phyloP scores from a whole-genome alignment of 2,888 invertebrate species.

The Megamerina dolium region DNA sequence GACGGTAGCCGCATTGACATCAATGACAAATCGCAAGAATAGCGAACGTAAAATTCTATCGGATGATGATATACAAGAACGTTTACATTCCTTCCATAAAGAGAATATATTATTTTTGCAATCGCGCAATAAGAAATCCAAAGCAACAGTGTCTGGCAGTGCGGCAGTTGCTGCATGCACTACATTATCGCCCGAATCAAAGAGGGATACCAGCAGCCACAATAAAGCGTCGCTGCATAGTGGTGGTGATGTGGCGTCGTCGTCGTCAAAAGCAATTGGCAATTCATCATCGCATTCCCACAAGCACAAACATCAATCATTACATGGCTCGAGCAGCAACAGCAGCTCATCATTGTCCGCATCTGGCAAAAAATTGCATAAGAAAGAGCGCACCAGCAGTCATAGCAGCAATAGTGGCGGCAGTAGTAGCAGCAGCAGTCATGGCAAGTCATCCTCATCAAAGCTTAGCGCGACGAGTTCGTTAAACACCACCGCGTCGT shows the following conservation, averaged over 20 bases:
- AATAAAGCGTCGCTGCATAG: background rate
- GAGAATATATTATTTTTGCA: slow-evolving; percentile 58
- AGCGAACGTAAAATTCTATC: slow-evolving; percentile 31
- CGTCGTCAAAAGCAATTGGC: slow-evolving; percentile 8
- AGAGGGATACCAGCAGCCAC: no score
- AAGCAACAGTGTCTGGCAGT: slow-evolving; percentile 7
- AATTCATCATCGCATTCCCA: slow-evolving; percentile 16
- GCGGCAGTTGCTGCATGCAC: background rate
- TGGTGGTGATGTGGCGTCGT: slow-evolving; percentile 1
- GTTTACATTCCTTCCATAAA: slow-evolving; percentile 59
- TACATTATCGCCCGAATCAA: background rate
- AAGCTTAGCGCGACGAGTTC: no score
- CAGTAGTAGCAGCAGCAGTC: background rate
- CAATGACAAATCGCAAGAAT: no score
- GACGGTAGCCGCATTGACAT: no score
- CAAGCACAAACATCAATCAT: slow-evolving; percentile 9
- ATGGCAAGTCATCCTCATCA: no score
- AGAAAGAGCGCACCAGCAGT: slow-evolving; percentile 19
- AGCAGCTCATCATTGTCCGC: background rate
- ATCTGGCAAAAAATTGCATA: slow-evolving; percentile 16
- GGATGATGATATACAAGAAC: slow-evolving; percentile 59
- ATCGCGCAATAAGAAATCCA: slow-evolving; percentile 53
- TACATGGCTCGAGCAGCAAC: background rate
- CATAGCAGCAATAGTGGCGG: slow-evolving; percentile 13
- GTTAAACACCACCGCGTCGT: background rate